phyloP scores from a whole-genome alignment of 2,888 invertebrate species.

The Micoletzkya japonica region DNA sequence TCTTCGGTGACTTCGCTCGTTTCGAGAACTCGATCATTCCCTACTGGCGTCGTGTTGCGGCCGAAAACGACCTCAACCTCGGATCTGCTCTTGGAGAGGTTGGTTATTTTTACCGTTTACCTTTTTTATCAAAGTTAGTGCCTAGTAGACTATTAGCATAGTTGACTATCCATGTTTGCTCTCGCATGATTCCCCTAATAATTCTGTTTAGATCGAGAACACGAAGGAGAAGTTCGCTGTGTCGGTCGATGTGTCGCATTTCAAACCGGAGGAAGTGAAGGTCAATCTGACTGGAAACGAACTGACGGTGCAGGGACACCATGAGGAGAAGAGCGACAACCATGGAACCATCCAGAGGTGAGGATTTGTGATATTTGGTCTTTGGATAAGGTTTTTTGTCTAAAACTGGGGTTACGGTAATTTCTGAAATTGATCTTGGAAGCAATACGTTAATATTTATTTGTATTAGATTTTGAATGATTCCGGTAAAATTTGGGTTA shows the following conservation, averaged over 20 bases:
- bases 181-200: not conserved
- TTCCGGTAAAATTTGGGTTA: too few species aligned
- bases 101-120: not conserved
- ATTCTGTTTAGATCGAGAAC: conserved; percentile 30
- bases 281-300: conserved; percentile 39
- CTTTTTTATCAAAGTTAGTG: too few species aligned
- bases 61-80: conserved; percentile 11
- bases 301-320: conserved; percentile 35
- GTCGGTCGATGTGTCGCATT: conserved; percentile 37
- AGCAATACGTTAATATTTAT: not conserved
- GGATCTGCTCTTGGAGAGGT: conserved; percentile 27
- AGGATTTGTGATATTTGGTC: not conserved
- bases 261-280: conserved; percentile 39
- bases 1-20: not conserved
- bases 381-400: not conserved
- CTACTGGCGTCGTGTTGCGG: conserved; percentile 18
- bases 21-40: not conserved
- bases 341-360: conserved; percentile 26
- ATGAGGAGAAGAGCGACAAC: conserved; percentile 24
- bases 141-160: too few species aligned
- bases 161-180: too few species aligned
- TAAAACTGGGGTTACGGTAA: too few species aligned
- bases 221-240: conserved; percentile 35
- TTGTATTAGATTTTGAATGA: too few species aligned
- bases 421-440: too few species aligned